Percentiles rank a stretch among this genome's conserved stretches.
phyloP scores from a whole-genome alignment of 2,113 vertebrate genomes.

The Python bivittatus region DNA sequence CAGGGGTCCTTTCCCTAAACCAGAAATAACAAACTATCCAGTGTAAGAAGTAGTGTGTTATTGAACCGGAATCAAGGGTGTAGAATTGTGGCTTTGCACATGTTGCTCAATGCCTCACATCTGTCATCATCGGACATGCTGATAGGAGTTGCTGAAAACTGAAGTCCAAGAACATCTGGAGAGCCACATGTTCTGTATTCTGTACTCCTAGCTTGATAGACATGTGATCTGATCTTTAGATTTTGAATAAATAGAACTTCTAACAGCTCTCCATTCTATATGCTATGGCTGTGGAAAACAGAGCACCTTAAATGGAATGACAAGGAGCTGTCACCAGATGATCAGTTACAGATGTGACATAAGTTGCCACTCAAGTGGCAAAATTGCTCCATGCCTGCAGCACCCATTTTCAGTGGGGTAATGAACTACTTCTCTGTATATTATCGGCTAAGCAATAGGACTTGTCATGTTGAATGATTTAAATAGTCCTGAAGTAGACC shows the following conservation, averaged over 20 bases:
- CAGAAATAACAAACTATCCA: not conserved
- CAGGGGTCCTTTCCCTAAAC: not conserved
- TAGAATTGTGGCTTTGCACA: not conserved
- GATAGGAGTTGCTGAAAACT: not conserved
- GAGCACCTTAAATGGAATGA: not conserved
- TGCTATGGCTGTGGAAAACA: not conserved
- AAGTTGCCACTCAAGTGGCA: not conserved
- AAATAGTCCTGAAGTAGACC: not conserved
- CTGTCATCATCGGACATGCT: not conserved
- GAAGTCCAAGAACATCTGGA: not conserved
- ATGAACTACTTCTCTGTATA: not conserved
- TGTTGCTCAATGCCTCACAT: not conserved
- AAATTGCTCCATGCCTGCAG: not conserved
- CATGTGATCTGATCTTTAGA: not conserved
- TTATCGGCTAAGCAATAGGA: not conserved
- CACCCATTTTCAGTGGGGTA: not conserved
- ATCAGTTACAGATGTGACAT: not conserved
- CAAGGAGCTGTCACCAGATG: not conserved
- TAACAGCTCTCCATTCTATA: not conserved
- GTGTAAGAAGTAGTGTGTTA: not conserved
- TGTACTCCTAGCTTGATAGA: not conserved
- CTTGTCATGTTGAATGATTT: not conserved
- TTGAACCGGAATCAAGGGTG: not conserved
- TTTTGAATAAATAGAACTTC: not conserved
- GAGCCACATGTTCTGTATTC: not conserved